Evolutionary conservation across 2,888 invertebrate species (phyloP), one percentile per base, ranked within the genome.

Genomic region (Byasa hedistus): DNA sequence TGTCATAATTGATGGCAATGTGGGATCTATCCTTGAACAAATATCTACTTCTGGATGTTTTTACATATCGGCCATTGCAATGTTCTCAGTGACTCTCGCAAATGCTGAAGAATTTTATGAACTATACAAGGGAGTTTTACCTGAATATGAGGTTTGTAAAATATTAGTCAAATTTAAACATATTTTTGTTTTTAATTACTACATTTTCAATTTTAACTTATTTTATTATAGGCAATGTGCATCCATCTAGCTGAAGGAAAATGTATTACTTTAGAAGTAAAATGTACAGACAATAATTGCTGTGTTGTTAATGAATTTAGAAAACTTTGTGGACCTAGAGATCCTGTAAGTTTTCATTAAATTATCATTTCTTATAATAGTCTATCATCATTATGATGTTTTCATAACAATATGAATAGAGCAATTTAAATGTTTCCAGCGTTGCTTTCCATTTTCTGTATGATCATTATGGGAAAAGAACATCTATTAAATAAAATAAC

Each of bases 41-140:
- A 97, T 98, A 68, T 92, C 93, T 57, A 93, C 94, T 21, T 82
- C 84, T 21, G 93, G 94, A 64, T 94, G 94, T 22, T 98, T 96
- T 78, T 92, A 92, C 68, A 94, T 98, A 66, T 94, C 95, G 0
- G 97, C 96, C 0, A 92, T 98, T 77, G 95, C 96, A 79, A 95
- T 96, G 93, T 95, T 96, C 78, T 91, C 94, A 66, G 89, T 98
- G 75, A 96, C 95, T 74, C 91, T 95, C 55, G 91, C 94, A 0
- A 96, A 97, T 81, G 96, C 97, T 24, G 95, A 96, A 82, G 98
- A 98, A 83, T 98, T 98, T 89, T 94, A 95, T 75, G 98, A 98
- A 91, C 94, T 98, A 21, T 98, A 98, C 83, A 96, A 96, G 82
- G 97, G 96, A 1, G 96, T 97, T 61, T 84, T 96, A 32, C 93